A percentile compares a stretch with the other conserved stretches of the same genome.
Conservation (phyloP, 1,140 invertebrate genomes). For the Bombus impatiens region DNA sequence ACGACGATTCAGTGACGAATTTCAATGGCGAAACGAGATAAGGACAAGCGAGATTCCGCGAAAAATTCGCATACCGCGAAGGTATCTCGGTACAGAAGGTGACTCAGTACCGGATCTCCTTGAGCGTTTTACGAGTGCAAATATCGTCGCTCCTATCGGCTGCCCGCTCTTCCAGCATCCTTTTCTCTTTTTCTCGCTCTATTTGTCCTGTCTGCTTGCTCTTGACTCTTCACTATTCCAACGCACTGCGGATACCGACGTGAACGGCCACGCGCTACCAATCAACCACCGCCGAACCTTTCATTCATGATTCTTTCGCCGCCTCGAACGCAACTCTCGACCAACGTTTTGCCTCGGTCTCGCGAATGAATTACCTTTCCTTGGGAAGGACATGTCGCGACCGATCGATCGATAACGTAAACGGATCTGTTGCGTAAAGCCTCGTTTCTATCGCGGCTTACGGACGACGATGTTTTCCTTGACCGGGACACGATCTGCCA, state of each 20-base stretch:
- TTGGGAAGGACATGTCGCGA: slow-evolving; percentile 62
- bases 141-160: slow-evolving; percentile 50
- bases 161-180: slow-evolving; percentile 43
- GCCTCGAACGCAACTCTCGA: slow-evolving; percentile 43
- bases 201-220: slow-evolving; percentile 50
- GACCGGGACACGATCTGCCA: slow-evolving; percentile 42
- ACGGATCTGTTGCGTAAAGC: slow-evolving; percentile 55
- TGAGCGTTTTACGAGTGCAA: slow-evolving; percentile 69
- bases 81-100: slow-evolving; percentile 28
- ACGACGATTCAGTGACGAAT: neutral
- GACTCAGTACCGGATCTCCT: slow-evolving; percentile 76
- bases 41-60: slow-evolving; percentile 57
- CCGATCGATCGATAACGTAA: slow-evolving; percentile 23
- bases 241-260: slow-evolving; percentile 12
- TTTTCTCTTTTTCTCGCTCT: slow-evolving; percentile 48
- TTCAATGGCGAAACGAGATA: slow-evolving; percentile 26
- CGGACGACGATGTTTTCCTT: slow-evolving; percentile 50
- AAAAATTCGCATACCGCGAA: slow-evolving; percentile 66
- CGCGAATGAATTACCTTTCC: slow-evolving; percentile 58
- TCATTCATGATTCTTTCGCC: slow-evolving; percentile 71
- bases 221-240: slow-evolving; percentile 16
- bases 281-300: slow-evolving; percentile 65
- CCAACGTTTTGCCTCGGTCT: slow-evolving; percentile 34
- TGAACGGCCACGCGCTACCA: slow-evolving; percentile 12
- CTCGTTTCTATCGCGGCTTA: slow-evolving; percentile 46